Percentiles rank a stretch among this genome's conserved stretches.
Evolutionary conservation across 1,140 invertebrate genomes (phyloP).

Genomic region (Zaprionus nigranus): DNA sequence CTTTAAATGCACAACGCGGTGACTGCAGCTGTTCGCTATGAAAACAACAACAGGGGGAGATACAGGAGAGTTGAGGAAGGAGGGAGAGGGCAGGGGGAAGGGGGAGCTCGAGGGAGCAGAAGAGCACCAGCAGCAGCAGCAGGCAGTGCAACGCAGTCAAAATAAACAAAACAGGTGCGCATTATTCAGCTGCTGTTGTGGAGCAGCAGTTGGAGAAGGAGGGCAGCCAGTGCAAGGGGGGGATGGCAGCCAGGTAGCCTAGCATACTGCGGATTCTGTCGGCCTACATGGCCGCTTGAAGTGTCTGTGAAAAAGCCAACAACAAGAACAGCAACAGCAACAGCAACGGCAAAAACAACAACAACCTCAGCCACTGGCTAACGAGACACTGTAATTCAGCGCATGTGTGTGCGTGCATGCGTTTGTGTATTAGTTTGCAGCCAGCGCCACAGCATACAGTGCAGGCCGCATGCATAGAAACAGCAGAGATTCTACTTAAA

Average conservation of each 20-base stretch:
- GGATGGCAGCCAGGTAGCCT: constrained; percentile 10
- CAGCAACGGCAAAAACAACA: too few relatives aligned
- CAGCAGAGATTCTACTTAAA: background rate
- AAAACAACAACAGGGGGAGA: constrained; percentile 47
- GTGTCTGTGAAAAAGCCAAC: constrained; percentile 55
- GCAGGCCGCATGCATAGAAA: background rate
- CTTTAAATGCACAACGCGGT: constrained; percentile 66
- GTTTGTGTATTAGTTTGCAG: background rate
- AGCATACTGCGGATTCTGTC: constrained; percentile 60
- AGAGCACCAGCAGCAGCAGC: constrained; percentile 30
- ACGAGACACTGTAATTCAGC: constrained; percentile 67
- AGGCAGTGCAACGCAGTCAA: constrained; percentile 53
- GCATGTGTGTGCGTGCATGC: constrained; percentile 17
- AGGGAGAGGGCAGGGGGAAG: background rate
- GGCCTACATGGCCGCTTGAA: constrained; percentile 57
- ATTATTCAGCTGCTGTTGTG: constrained; percentile 55
- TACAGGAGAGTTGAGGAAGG: background rate
- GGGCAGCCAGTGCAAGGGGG: background rate
- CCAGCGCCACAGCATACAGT: background rate
- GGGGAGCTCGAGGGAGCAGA: background rate
- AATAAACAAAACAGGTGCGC: constrained; percentile 80
- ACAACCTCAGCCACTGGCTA: constrained; percentile 55
- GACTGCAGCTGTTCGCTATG: constrained; percentile 36
- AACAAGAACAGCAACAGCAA: constrained; percentile 31
- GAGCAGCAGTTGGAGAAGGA: background rate